Percentiles rank a stretch among this genome's conserved stretches.
These are phyloP conservation scores for Caenorhabditis plicata DNA, from an alignment of 2,888 invertebrate species.

Conservation along the genomic window DNA sequence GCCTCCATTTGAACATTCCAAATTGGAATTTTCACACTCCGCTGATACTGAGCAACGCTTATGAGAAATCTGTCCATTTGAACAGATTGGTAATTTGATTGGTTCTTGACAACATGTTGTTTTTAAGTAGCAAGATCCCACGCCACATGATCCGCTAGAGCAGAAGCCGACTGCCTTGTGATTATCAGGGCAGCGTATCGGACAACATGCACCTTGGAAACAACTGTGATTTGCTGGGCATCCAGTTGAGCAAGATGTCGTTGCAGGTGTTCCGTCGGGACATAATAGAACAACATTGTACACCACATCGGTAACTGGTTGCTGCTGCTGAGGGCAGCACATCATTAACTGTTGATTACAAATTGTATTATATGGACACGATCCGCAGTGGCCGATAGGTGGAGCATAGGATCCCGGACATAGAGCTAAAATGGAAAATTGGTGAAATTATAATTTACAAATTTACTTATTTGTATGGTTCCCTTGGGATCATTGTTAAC, in stretches of 20 bases:
- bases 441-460: not conserved
- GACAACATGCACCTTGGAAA: conserved; percentile 60
- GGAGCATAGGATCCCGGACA: conserved; percentile 48
- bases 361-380: conserved; percentile 35
- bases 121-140: conserved; percentile 36
- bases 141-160: conserved; percentile 39
- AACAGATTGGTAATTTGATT: conserved; percentile 18
- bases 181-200: conserved; percentile 51
- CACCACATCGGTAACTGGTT: conserved; percentile 40
- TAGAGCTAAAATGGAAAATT: conserved; percentile 24
- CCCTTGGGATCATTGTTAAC: conserved; percentile 34
- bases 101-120: conserved; percentile 55
- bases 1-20: conserved; percentile 62
- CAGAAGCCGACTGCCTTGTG: conserved; percentile 50
- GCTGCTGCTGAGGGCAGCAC: conserved; percentile 42
- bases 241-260: conserved; percentile 35
- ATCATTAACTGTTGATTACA: conserved; percentile 37
- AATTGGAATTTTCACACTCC: conserved; percentile 56
- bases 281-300: conserved; percentile 47
- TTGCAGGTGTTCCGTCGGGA: conserved; percentile 50
- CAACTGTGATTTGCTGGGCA: conserved; percentile 49
- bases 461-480: conserved; percentile 40
- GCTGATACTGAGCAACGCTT: conserved; percentile 24
- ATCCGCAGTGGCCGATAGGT: conserved; percentile 39
- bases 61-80: conserved; percentile 26